Conservation (phyloP, 2,888 invertebrate species). For the Meiosimyza platycephala region DNA sequence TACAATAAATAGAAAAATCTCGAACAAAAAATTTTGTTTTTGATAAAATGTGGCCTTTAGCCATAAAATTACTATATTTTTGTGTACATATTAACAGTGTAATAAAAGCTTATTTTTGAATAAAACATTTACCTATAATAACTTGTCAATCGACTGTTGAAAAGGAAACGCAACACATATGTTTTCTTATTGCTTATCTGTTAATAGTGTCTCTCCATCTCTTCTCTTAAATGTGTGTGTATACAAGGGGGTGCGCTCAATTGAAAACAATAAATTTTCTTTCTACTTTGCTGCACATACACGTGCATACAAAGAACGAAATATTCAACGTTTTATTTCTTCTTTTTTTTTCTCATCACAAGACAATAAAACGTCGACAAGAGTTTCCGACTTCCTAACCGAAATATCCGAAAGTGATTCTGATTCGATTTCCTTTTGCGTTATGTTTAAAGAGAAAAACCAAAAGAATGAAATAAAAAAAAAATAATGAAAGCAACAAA, state of each 20-base stretch:
- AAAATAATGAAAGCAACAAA: conserved; percentile 14
- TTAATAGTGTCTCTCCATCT: neutral
- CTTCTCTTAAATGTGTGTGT: conserved; percentile 26
- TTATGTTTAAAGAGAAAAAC: conserved; percentile 40
- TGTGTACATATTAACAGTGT: no score
- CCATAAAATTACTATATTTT: no score
- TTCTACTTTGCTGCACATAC: conserved; percentile 47
- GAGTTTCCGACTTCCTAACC: conserved; percentile 62
- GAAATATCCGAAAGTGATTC: conserved; percentile 66
- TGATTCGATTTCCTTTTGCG: conserved; percentile 62
- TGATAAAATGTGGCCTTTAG: no score
- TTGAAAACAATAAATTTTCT: conserved; percentile 65
- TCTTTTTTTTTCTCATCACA: neutral
- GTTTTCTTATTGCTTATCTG: no score
- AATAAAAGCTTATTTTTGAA: no score
- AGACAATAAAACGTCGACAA: conserved; percentile 50
- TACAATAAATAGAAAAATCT: no score
- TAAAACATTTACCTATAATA: no score
- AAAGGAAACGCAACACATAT: no score
- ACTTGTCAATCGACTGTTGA: no score
- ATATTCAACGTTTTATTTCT: neutral
- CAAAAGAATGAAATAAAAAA: conserved; percentile 51
- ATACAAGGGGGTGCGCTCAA: conserved; percentile 54
- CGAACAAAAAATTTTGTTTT: no score
- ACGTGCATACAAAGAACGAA: conserved; percentile 39